Evolutionary conservation across 64 coral and sea anemone species (phyloP).

Genomic region (Montipora cactus): DNA sequence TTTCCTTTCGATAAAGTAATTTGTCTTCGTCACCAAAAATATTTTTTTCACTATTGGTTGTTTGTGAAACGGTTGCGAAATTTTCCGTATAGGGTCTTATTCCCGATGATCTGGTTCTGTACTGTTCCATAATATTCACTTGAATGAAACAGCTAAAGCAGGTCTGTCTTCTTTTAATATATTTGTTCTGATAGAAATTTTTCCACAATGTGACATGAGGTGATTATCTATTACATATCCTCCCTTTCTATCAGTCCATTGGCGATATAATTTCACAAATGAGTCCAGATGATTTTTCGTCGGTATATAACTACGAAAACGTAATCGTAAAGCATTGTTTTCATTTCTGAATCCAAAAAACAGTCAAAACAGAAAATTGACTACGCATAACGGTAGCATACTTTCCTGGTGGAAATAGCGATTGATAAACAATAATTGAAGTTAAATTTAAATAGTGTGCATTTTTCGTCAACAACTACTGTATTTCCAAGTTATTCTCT

Average conservation of each 20-base stretch:
- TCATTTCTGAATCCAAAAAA: not conserved
- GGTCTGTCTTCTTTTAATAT: not conserved
- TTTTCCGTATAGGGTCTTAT: no score
- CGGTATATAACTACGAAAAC: not conserved
- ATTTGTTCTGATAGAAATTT: not conserved
- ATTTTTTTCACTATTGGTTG: no score
- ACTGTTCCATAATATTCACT: no score
- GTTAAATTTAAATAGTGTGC: not conserved
- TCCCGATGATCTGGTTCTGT: no score
- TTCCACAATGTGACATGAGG: not conserved
- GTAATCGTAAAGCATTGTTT: not conserved
- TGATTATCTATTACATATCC: not conserved
- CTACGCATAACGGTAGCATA: not conserved
- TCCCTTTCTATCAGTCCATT: not conserved
- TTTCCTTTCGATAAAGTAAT: no score
- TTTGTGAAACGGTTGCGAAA: no score
- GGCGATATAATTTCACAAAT: not conserved
- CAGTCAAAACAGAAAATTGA: not conserved
- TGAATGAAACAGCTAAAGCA: no score
- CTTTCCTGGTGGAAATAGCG: not conserved
- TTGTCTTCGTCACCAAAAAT: no score
- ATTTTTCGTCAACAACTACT: not conserved
- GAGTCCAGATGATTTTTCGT: not conserved
- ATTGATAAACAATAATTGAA: not conserved
- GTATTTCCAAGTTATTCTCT: not conserved